Percentiles rank a stretch among this genome's conserved stretches.
These are phyloP conservation scores for Punctoribates punctum DNA, from an alignment of 2,888 invertebrate genomes.

Conservation along the genomic window DNA sequence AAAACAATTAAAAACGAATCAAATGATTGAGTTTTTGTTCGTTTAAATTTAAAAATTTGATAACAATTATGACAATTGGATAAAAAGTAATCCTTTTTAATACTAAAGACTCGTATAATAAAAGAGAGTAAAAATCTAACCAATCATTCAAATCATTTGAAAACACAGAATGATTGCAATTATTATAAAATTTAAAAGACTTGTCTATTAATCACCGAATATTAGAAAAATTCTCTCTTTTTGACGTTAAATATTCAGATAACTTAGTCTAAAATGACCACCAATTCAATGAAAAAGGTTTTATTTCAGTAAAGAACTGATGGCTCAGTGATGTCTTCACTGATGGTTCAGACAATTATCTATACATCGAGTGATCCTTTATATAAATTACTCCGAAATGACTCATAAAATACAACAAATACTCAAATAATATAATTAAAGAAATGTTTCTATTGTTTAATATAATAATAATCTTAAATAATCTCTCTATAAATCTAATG, in stretches of 20 bases:
- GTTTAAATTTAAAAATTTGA: neutral
- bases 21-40: neutral
- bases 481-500: neutral
- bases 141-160: neutral
- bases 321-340: too few species aligned
- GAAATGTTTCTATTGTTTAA: neutral
- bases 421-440: slow-evolving; percentile 5
- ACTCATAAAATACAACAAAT: neutral
- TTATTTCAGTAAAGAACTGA: too few species aligned
- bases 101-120: too few species aligned
- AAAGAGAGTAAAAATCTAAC: neutral
- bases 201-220: neutral
- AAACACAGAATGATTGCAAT: neutral
- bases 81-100: too few species aligned
- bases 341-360: too few species aligned
- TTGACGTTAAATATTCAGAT: too few species aligned
- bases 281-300: too few species aligned
- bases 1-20: neutral
- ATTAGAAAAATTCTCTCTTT: too few species aligned
- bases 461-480: neutral
- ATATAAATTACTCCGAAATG: too few species aligned
- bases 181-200: neutral
- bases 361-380: too few species aligned
- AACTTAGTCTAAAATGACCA: too few species aligned
- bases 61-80: too few species aligned